phyloP scores from a whole-genome alignment of 2,797 vertebrate species.

The Sylvilagus floridanus region DNA sequence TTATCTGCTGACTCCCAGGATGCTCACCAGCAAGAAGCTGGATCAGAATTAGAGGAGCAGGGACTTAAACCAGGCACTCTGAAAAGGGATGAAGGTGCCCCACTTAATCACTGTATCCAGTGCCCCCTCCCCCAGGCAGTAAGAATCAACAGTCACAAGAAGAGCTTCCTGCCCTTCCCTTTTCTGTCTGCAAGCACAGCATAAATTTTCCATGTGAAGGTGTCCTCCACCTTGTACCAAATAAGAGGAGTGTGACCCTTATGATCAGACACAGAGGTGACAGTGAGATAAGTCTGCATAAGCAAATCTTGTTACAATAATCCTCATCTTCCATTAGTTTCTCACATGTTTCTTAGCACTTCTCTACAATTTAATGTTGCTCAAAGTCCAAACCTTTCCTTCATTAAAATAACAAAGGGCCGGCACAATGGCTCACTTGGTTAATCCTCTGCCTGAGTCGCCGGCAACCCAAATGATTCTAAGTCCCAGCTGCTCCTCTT shows the following conservation, averaged over 20 bases:
- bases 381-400: not conserved
- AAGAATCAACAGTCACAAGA: not conserved
- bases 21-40: too few relatives aligned
- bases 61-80: too few relatives aligned
- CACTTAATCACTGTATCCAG: too few relatives aligned
- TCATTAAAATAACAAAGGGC: not conserved
- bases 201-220: not conserved
- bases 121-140: too few relatives aligned
- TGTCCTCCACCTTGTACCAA: not conserved
- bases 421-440: too few relatives aligned
- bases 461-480: too few relatives aligned
- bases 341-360: not conserved
- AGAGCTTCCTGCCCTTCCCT: not conserved
- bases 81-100: too few relatives aligned
- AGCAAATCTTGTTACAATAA: not conserved
- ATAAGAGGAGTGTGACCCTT: not conserved
- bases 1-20: too few relatives aligned
- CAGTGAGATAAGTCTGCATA: not conserved
- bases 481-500: too few relatives aligned
- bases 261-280: not conserved
- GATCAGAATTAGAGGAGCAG: too few relatives aligned
- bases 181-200: not conserved
- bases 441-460: too few relatives aligned
- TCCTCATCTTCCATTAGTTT: not conserved
- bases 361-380: not conserved